These are phyloP conservation scores for Eciton burchellii DNA, from an alignment of 1,140 invertebrate genomes.

Conservation along the genomic window DNA sequence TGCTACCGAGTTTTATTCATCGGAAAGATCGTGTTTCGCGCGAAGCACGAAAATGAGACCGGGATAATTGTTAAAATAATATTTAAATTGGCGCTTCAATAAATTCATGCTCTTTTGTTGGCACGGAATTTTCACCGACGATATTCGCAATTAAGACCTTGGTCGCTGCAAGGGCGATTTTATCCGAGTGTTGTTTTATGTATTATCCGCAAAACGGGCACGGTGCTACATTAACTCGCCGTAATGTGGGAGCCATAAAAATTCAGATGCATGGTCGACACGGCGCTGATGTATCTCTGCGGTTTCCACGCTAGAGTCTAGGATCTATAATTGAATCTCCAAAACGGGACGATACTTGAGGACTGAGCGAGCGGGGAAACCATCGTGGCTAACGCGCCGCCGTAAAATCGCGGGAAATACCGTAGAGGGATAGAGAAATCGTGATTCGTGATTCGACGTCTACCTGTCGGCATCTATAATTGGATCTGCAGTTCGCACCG, in stretches of 20 bases:
- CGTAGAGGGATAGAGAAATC: slow-evolving; percentile 3
- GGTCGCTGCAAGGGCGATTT: not conserved
- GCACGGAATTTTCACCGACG: not conserved
- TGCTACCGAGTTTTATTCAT: not conserved
- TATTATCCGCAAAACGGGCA: not conserved
- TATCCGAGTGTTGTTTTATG: not conserved
- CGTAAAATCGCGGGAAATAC: slow-evolving; percentile 30
- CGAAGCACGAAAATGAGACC: not conserved
- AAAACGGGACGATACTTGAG: slow-evolving; percentile 39
- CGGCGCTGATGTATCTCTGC: slow-evolving; percentile 51
- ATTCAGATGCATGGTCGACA: not conserved
- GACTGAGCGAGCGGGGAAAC: slow-evolving; percentile 34
- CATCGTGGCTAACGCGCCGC: not conserved
- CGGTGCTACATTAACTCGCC: not conserved
- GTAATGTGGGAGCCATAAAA: slow-evolving; percentile 6
- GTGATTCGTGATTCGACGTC: not conserved
- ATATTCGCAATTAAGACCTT: not conserved
- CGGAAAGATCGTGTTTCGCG: not conserved
- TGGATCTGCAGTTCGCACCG: slow-evolving; percentile 34
- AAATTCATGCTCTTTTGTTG: not conserved
- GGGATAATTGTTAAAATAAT: not conserved
- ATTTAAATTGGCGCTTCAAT: not conserved
- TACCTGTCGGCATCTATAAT: slow-evolving; percentile 55
- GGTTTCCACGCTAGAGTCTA: slow-evolving; percentile 29
- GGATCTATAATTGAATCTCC: slow-evolving; percentile 77